Base-by-base conservation (phyloP, 2,888 invertebrate genomes). In the Ctena decussata region DNA sequence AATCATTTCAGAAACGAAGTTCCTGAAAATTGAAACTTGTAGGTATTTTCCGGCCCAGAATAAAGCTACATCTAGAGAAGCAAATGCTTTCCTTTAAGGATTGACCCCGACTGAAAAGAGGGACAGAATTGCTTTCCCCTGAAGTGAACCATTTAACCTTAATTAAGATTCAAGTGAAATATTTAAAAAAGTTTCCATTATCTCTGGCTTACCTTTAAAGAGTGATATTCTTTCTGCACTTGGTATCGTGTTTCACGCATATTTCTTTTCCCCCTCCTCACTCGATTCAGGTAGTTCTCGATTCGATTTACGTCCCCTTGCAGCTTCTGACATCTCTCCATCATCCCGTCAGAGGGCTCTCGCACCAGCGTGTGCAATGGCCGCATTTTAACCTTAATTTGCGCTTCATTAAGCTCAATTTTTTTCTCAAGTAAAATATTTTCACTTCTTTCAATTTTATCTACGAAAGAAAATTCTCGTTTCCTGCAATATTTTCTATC, bases 181-280 rank as follows among this genome's bases (percentile, higher is more conserved):
- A 41, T 6, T 11, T 41, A 41, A 11, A 6, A 41, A 15, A 6
- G 15, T 15, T 11, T 6, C 41, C 15, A 41, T 11, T 11, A 11
- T 11, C 41, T 15, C 6, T 15, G 21, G n/a, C 44, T 78, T 77
- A 86, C 87, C 86, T 89, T 89, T 11, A 86, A 80, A 57, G 71
- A 74, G 74, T 93, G 91, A 24, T 92, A 86, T 24, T 93, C 91
- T 82, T 92, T 93, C 82, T 93, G 92, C 21, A 92, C 86, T 41
- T 82, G 70, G 37, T 91, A 84, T 27, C 92, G 77, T 12, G 91
- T 89, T 44, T 84, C 91, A 39, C 90, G 86, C 57, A 92, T 81
- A 27, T 89, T 84, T 30, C 77, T 76, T 65, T 91, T 77, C 8
- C 90, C 91, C 18, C 74, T 77, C 70, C 89, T 90, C 53, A 91